Conservation (phyloP, 1,140 invertebrate species). For the Mercenaria mercenaria region DNA sequence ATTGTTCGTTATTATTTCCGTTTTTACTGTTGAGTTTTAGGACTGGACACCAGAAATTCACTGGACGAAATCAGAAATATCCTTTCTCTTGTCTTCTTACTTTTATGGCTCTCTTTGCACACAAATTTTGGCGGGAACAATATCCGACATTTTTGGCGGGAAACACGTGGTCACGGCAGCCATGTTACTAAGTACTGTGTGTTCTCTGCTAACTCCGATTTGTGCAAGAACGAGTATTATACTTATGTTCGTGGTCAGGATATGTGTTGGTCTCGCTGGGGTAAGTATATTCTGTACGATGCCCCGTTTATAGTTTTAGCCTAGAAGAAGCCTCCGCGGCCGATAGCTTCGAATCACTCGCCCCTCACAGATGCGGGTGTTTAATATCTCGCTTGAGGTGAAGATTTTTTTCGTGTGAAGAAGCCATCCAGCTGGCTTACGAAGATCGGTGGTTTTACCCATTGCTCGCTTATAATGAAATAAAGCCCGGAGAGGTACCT, state of each 20-base stretch:
- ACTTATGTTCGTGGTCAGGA: constrained; percentile 29
- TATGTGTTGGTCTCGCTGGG: constrained; percentile 43
- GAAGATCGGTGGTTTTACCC: no score
- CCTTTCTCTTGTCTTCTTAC: constrained; percentile 40
- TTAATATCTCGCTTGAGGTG: no score
- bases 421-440: no score
- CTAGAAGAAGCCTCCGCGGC: no score
- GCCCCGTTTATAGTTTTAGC: no score
- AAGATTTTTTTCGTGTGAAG: no score
- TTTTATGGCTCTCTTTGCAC: constrained; percentile 47
- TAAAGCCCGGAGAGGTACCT: no score
- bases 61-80: constrained; percentile 21
- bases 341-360: no score
- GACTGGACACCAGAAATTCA: neutral
- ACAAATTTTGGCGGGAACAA: constrained; percentile 10
- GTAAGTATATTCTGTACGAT: no score
- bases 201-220: constrained; percentile 16
- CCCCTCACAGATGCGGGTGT: no score
- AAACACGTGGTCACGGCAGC: constrained; percentile 12
- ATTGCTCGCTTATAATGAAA: no score
- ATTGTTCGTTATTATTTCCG: no score
- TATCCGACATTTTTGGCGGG: constrained; percentile 42
- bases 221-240: constrained; percentile 22
- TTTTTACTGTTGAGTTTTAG: constrained; percentile 30
- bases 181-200: neutral